phyloP scores from a whole-genome alignment of 35 echinoderm and acorn worm genomes.

The Ophioderma brevispina region DNA sequence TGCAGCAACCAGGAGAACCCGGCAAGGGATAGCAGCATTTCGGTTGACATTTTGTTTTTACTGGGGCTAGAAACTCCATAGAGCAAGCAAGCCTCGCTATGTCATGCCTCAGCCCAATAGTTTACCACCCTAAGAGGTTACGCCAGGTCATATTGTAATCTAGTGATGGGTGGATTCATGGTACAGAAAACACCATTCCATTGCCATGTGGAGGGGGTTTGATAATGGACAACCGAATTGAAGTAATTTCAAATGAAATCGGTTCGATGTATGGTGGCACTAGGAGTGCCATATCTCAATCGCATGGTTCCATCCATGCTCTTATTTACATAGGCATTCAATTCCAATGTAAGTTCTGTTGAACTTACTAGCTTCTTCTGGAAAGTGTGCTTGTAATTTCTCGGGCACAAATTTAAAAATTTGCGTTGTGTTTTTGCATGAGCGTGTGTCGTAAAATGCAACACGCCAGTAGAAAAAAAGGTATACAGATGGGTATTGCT shows the following conservation, averaged over 20 bases:
- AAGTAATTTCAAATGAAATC: conserved; percentile 3
- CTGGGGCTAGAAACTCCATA: neutral
- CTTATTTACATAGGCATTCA: no score
- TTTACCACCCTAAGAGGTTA: no score
- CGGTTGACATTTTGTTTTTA: neutral
- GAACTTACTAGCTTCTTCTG: no score
- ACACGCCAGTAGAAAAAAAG: neutral
- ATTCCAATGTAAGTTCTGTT: no score
- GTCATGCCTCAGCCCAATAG: no score
- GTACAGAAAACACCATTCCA: neutral
- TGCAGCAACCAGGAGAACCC: neutral
- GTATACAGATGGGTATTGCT: neutral
- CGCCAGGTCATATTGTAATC: neutral
- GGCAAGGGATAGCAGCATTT: neutral
- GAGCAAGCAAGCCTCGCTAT: neutral
- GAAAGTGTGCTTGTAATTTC: no score
- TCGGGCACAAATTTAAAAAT: no score
- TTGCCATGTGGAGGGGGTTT: neutral
- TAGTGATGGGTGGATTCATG: neutral
- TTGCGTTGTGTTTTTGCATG: no score
- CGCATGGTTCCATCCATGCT: no score
- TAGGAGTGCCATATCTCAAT: no score
- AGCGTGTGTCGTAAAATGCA: no score
- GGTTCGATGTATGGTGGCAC: neutral
- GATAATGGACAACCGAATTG: neutral